Evolutionary conservation across 2,888 invertebrate species (phyloP).

Genomic region (Neoaliturus tenellus): DNA sequence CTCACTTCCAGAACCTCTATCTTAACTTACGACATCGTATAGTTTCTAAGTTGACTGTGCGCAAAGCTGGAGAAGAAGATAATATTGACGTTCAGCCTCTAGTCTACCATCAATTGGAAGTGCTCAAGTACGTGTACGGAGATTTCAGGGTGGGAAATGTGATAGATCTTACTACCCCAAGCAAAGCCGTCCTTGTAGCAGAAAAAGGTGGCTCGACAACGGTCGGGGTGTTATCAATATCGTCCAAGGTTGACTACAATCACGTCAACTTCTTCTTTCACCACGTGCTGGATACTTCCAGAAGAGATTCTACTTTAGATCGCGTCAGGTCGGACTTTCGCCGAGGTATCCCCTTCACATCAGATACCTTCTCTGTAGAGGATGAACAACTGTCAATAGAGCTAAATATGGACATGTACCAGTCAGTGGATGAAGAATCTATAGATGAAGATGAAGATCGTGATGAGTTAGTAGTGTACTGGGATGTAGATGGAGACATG

Average conservation of each 20-base stretch:
- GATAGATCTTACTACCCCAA: not conserved
- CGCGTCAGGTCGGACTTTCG: not conserved
- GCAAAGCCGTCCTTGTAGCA: not conserved
- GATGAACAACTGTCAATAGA: not conserved
- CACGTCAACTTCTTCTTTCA: slow-evolving; percentile 22
- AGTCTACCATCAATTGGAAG: not conserved
- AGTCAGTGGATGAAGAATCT: not conserved
- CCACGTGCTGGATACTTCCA: not conserved
- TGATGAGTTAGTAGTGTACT: not conserved
- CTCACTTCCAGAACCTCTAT: not conserved
- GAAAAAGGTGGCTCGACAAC: not conserved
- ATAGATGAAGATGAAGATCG: not conserved
- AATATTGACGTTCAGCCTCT: slow-evolving; percentile 31
- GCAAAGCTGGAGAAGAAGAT: slow-evolving; percentile 22
- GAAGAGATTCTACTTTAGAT: not conserved
- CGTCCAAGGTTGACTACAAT: not conserved
- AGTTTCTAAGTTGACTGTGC: not conserved
- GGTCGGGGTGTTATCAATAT: not conserved
- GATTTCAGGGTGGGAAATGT: slow-evolving; percentile 9
- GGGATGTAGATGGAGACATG: slow-evolving; percentile 2
- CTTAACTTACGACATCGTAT: not conserved
- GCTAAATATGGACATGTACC: not conserved
- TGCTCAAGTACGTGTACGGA: slow-evolving; percentile 1
- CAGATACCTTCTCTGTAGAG: not conserved
- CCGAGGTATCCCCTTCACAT: not conserved